Evolutionary conservation across 2,797 vertebrate genomes (phyloP).

Genomic region (Myoxocephalus aenaeus): DNA sequence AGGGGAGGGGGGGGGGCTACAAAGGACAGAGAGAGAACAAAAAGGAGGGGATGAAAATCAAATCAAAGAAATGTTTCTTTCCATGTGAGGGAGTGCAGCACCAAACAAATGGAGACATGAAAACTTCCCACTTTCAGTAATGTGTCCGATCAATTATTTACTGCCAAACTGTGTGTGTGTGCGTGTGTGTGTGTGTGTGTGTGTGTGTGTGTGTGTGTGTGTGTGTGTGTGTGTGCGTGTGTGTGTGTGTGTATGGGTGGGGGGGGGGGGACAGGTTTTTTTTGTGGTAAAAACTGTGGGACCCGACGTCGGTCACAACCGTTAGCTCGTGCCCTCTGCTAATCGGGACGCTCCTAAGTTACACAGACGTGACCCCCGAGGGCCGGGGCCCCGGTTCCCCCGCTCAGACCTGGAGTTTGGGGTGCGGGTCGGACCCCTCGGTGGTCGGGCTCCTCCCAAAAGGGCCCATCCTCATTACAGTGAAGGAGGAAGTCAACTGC

Average conservation of each 20-base stretch:
- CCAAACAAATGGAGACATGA: conserved; percentile 18
- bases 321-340: conserved; percentile 74
- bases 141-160: conserved; percentile 76
- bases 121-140: conserved; percentile 57
- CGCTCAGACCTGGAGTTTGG: conserved; percentile 35
- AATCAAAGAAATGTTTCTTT: conserved; percentile 61
- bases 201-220: conserved; percentile 18
- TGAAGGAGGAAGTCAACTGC: not conserved
- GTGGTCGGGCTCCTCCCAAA: not conserved
- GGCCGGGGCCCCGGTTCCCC: not conserved
- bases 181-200: conserved; percentile 43
- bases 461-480: not conserved
- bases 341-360: conserved; percentile 75
- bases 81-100: conserved; percentile 36
- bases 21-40: conserved; percentile 38
- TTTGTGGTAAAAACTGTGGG: conserved; percentile 53
- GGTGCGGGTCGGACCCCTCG: conserved; percentile 6
- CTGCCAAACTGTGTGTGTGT: conserved; percentile 42
- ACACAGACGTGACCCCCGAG: conserved; percentile 58
- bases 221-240: conserved; percentile 36
- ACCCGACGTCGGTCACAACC: conserved; percentile 63
- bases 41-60: conserved; percentile 18
- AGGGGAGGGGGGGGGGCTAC: conserved; percentile 30
- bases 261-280: conserved; percentile 31
- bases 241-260: conserved; percentile 45